A percentile compares a stretch with the other conserved stretches of the same genome.
Evolutionary conservation across 2,113 vertebrate species (phyloP).

Genomic region (Panurus biarmicus): DNA sequence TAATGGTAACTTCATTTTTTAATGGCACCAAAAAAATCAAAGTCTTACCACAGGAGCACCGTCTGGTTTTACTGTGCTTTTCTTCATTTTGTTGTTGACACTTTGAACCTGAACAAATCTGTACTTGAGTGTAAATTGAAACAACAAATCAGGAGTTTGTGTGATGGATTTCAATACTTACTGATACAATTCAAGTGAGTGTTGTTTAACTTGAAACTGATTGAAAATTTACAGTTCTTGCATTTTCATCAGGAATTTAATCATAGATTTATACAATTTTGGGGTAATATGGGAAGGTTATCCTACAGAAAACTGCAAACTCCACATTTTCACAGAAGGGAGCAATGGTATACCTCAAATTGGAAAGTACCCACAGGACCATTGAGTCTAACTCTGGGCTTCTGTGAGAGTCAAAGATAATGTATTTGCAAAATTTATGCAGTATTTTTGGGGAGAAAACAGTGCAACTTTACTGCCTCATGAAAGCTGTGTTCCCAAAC

Average conservation of each 20-base stretch:
- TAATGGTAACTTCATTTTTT: constrained; percentile 22
- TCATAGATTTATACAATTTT: background rate
- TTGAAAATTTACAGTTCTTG: background rate
- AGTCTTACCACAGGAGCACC: background rate
- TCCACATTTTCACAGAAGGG: background rate
- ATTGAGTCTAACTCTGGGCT: background rate
- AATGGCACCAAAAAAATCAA: background rate
- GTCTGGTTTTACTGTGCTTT: background rate
- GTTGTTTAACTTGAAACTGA: background rate
- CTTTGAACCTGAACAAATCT: background rate
- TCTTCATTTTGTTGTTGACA: background rate
- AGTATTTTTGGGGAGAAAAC: background rate
- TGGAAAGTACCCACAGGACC: background rate
- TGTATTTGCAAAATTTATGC: background rate
- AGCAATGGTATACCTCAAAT: background rate
- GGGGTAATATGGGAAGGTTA: background rate
- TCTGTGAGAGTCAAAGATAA: background rate
- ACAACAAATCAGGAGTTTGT: background rate
- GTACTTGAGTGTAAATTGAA: background rate
- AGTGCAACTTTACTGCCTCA: background rate
- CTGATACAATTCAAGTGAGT: background rate
- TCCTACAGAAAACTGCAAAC: background rate
- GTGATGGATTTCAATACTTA: background rate
- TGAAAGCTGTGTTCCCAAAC: background rate
- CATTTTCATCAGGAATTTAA: background rate